These are phyloP conservation scores for Leuciscus waleckii DNA, from an alignment of 2,797 vertebrate genomes.

Conservation along the genomic window DNA sequence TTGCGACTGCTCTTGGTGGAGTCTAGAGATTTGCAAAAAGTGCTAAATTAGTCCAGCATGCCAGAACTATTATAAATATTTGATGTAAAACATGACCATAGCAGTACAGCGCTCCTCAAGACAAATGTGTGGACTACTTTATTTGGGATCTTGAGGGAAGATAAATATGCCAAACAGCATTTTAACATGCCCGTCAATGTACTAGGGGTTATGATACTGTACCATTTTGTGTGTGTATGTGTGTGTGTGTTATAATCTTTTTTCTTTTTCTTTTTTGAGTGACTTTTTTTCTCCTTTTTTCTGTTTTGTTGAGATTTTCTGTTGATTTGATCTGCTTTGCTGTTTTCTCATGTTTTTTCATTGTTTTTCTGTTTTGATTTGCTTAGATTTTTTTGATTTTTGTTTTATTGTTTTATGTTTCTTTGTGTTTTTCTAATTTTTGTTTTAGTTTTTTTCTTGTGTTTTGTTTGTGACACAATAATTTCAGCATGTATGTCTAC, in stretches of 20 bases:
- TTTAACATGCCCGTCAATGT: not conserved
- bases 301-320: not conserved
- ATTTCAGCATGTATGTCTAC: not conserved
- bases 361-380: not conserved
- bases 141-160: constrained; percentile 4
- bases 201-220: constrained; percentile 5
- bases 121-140: constrained; percentile 4
- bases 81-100: constrained; percentile 35
- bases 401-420: not conserved
- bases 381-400: too few species aligned
- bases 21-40: constrained; percentile 20
- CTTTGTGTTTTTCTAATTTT: not conserved
- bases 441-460: too few species aligned
- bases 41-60: constrained; percentile 27
- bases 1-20: not conserved
- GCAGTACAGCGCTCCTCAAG: not conserved
- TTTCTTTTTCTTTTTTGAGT: not conserved
- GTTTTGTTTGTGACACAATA: not conserved
- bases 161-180: constrained; percentile 10
- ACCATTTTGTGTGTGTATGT: not conserved
- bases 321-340: not conserved
- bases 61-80: constrained; percentile 26
- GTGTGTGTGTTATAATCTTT: not conserved
- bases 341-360: not conserved
- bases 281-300: not conserved